phyloP scores from a whole-genome alignment of 1,140 invertebrate species.

The Pachyrhynchus sulphureomaculatus region DNA sequence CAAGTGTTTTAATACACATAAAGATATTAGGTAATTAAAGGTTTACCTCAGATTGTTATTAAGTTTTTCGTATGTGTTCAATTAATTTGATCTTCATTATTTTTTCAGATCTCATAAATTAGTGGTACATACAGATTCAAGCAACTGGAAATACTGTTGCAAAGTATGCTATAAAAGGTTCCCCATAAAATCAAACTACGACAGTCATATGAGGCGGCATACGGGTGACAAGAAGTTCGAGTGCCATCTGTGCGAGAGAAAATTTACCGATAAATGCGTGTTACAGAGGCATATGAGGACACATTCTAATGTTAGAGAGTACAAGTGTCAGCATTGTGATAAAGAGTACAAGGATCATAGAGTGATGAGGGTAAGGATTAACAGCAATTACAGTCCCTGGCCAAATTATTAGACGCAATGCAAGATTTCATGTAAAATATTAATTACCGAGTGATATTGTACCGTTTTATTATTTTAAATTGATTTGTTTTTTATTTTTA shows the following conservation, averaged over 20 bases:
- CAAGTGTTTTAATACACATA: conserved; percentile 56
- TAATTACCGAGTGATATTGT: too few relatives aligned
- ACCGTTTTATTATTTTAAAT: too few relatives aligned
- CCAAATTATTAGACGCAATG: too few relatives aligned
- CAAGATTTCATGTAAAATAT: too few relatives aligned
- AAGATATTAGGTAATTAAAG: conserved; percentile 33
- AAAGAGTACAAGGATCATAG: conserved; percentile 39
- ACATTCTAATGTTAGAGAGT: conserved; percentile 40
- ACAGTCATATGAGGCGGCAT: conserved; percentile 40
- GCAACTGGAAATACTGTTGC: conserved; percentile 43
- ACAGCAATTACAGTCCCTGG: too few relatives aligned
- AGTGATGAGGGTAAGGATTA: conserved; percentile 37
- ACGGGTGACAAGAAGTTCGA: conserved; percentile 64
- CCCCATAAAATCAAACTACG: conserved; percentile 39
- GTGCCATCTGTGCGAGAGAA: conserved; percentile 71
- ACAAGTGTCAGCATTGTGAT: conserved; percentile 35
- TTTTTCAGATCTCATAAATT: conserved; percentile 36
- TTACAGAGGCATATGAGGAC: conserved; percentile 43
- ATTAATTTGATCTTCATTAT: too few relatives aligned
- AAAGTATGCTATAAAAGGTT: conserved; percentile 46
- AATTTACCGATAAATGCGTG: conserved; percentile 56
- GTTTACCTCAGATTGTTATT: too few relatives aligned
- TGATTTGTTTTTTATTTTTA: too few relatives aligned
- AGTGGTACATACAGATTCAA: conserved; percentile 38
- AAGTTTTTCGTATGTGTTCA: too few relatives aligned